These are phyloP conservation scores for Hippoglossus hippoglossus DNA, from an alignment of 2,797 vertebrate genomes.

Conservation along the genomic window DNA sequence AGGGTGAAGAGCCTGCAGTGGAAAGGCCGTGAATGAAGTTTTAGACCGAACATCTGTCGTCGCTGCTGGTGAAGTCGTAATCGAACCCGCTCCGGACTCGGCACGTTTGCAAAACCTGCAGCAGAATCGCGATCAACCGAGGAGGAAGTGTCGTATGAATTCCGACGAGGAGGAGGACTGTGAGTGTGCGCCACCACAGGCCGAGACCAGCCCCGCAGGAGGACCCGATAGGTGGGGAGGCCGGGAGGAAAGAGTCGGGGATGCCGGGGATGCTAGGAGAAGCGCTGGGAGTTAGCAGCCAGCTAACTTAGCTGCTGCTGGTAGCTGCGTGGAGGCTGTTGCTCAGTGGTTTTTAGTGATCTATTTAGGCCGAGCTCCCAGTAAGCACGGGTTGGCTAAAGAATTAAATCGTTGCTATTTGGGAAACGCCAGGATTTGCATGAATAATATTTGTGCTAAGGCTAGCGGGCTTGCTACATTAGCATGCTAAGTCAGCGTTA, in stretches of 20 bases:
- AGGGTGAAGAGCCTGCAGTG: constrained; percentile 64
- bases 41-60: constrained; percentile 17
- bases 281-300: constrained; percentile 11
- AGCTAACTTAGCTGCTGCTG: constrained; percentile 25
- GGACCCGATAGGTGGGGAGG: constrained; percentile 77
- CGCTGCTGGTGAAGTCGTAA: constrained; percentile 16
- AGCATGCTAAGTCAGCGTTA: constrained; percentile 54
- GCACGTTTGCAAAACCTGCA: constrained; percentile 53
- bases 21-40: constrained; percentile 80
- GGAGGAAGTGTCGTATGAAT: constrained; percentile 87
- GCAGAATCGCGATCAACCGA: constrained; percentile 66
- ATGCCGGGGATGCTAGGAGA: constrained; percentile 42
- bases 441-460: constrained; percentile 3
- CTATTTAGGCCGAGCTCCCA: neutral
- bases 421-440: neutral
- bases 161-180: constrained; percentile 85
- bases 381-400: neutral
- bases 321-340: constrained; percentile 7
- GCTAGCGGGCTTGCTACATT: constrained; percentile 25
- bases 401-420: neutral
- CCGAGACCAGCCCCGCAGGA: constrained; percentile 79
- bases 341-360: neutral
- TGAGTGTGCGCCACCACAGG: constrained; percentile 88
- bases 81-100: constrained; percentile 50
- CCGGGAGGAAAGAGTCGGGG: constrained; percentile 65